Evolutionary conservation across 2,888 invertebrate species (phyloP).

Genomic region (Tipula vernalis): DNA sequence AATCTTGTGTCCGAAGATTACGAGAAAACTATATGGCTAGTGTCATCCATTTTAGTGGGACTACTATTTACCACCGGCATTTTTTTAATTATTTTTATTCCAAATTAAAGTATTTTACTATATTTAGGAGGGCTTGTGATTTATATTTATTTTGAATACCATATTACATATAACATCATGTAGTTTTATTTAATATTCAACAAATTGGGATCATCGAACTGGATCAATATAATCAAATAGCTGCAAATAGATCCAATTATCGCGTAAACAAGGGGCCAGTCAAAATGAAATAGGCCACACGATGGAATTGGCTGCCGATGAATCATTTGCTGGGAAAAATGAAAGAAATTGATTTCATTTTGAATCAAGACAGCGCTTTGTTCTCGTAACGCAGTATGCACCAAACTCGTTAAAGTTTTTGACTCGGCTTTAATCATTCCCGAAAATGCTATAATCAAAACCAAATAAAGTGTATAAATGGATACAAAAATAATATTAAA

Average conservation of each 20-base stretch:
- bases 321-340: neutral
- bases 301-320: neutral
- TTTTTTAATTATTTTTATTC: neutral
- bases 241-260: neutral
- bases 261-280: neutral
- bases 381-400: neutral
- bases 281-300: neutral
- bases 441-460: neutral
- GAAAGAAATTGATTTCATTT: neutral
- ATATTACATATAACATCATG: neutral
- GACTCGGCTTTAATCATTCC: neutral
- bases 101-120: neutral
- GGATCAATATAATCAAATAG: constrained; percentile 7
- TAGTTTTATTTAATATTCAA: neutral
- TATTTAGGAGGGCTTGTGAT: neutral
- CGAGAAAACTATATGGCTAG: neutral
- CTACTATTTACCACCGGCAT: neutral
- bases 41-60: neutral
- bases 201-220: neutral
- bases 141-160: neutral
- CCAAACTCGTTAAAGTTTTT: neutral
- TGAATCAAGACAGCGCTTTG: neutral
- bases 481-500: neutral
- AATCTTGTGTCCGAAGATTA: neutral
- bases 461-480: neutral